A percentile compares a stretch with the other conserved stretches of the same genome.
Evolutionary conservation across 2,113 vertebrate species (phyloP).

Genomic region (Egretta garzetta): DNA sequence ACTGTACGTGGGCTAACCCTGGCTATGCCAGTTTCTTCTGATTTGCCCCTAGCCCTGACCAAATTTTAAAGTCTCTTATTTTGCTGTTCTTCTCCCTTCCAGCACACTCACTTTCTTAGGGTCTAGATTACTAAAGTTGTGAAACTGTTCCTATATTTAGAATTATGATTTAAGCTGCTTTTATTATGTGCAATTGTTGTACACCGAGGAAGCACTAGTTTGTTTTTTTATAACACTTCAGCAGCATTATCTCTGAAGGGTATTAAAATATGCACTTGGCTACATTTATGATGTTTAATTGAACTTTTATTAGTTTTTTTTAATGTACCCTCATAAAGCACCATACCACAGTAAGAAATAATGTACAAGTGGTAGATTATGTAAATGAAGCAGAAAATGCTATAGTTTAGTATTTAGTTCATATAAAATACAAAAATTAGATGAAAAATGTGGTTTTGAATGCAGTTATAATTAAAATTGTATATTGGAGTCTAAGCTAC

Average conservation of each 20-base stretch:
- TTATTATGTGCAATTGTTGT: slow-evolving; percentile 20
- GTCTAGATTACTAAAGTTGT: slow-evolving; percentile 12
- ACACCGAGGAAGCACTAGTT: neutral
- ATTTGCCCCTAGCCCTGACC: neutral
- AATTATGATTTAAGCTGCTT: slow-evolving; percentile 39
- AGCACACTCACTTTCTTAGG: neutral
- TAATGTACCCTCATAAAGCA: slow-evolving; percentile 42
- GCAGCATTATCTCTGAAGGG: slow-evolving; percentile 39
- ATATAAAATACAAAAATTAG: slow-evolving; percentile 29
- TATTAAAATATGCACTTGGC: slow-evolving; percentile 41
- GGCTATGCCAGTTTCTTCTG: neutral
- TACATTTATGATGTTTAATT: slow-evolving; percentile 57
- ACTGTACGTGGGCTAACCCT: neutral
- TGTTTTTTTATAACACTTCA: slow-evolving; percentile 37
- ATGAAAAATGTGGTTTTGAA: slow-evolving; percentile 45
- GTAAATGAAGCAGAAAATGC: slow-evolving; percentile 60
- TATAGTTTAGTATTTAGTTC: slow-evolving; percentile 37
- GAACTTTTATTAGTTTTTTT: slow-evolving; percentile 59
- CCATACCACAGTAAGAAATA: slow-evolving; percentile 42
- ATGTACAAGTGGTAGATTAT: slow-evolving; percentile 28
- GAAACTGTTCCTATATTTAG: slow-evolving; percentile 39
- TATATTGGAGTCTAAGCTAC: slow-evolving; percentile 32
- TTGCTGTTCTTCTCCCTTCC: neutral
- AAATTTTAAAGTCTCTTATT: neutral
- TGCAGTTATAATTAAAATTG: slow-evolving; percentile 54